Evolutionary conservation across 2,113 vertebrate species (phyloP).

Genomic region (western clawed frog (Xenopus tropicalis)): DNA sequence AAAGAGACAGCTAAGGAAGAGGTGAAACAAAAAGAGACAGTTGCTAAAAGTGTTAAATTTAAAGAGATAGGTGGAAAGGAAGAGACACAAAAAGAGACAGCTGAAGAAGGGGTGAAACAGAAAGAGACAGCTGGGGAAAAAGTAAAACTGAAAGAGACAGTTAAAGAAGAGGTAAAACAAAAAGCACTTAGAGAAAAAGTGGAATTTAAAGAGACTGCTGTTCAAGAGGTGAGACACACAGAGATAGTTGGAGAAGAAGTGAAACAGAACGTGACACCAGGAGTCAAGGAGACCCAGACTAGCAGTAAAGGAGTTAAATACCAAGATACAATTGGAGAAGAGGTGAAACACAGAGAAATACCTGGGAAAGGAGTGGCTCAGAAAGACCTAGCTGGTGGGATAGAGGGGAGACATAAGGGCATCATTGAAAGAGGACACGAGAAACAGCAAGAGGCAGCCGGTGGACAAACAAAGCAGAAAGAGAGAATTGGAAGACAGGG

Average conservation of each 20-base stretch:
- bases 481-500: neutral
- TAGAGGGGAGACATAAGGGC: neutral
- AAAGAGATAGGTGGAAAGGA: neutral
- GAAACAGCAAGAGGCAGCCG: neutral
- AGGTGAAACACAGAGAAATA: neutral
- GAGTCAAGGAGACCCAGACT: neutral
- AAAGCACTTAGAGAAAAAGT: neutral
- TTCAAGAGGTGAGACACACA: neutral
- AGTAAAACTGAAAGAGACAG: neutral
- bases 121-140: neutral
- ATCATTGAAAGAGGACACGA: neutral
- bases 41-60: no score
- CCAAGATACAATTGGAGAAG: neutral
- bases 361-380: neutral
- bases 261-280: neutral
- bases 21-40: neutral
- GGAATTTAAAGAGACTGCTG: neutral
- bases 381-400: conserved; percentile 25
- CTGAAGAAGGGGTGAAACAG: neutral
- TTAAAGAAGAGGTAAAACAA: neutral
- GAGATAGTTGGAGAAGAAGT: neutral
- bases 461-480: neutral
- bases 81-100: neutral
- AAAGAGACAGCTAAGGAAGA: neutral
- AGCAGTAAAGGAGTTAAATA: neutral